Evolutionary conservation across 1,140 invertebrate genomes (phyloP).

Genomic region (Nautilus pompilius): DNA sequence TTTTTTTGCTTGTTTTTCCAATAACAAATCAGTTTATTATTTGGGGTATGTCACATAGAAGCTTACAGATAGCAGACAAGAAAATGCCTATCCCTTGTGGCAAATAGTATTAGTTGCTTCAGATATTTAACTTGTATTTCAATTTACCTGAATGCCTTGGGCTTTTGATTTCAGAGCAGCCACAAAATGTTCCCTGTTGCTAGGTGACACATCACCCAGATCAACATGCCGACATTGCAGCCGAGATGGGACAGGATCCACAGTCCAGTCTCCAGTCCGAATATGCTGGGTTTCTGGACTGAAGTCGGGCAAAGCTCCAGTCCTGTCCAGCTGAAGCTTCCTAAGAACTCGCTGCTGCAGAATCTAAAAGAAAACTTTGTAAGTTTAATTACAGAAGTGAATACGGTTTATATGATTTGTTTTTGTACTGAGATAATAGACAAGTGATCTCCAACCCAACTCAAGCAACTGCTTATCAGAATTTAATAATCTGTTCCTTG

Average conservation of each 20-base stretch:
- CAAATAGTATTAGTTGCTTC: no score
- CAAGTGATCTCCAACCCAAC: no score
- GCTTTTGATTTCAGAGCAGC: conserved; percentile 23
- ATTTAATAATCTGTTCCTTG: no score
- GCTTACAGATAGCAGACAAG: no score
- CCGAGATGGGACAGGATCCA: conserved; percentile 17
- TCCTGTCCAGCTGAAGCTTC: conserved; percentile 16
- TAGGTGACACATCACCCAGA: conserved; percentile 33
- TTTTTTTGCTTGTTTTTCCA: no score
- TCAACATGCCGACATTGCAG: conserved; percentile 30
- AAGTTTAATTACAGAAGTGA: not conserved
- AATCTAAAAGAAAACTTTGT: conserved; percentile 12
- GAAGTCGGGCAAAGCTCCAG: conserved; percentile 16
- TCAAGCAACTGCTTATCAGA: no score
- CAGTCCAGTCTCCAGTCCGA: conserved; percentile 19
- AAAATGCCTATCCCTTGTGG: no score
- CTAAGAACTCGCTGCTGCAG: conserved; percentile 7
- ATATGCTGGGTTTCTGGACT: conserved; percentile 1
- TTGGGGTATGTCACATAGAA: no score
- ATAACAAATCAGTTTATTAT: no score
- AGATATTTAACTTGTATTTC: no score
- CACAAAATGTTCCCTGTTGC: conserved; percentile 27
- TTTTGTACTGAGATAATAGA: no score
- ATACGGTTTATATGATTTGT: no score
- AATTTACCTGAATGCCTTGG: conserved; percentile 39